Percentiles rank a stretch among this genome's conserved stretches.
Conservation (phyloP, 1,140 invertebrate species). For the Leptopilina boulardi region DNA sequence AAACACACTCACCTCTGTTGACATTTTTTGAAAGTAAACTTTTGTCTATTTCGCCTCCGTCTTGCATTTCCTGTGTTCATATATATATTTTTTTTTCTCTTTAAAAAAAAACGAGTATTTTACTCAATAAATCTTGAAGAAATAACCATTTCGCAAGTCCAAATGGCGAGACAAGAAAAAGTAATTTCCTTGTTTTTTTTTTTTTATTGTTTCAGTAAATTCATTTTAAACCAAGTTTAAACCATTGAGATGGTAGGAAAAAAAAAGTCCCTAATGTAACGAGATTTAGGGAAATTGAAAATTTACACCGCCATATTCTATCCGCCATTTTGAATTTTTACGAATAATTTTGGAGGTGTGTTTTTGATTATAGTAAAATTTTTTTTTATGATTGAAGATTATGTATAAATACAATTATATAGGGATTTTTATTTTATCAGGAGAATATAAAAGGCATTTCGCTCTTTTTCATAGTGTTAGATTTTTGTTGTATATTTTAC, state of each 20-base stretch:
- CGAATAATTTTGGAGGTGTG: not conserved
- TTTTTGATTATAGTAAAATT: constrained; percentile 16
- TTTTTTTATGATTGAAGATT: not conserved
- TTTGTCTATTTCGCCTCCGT: not conserved
- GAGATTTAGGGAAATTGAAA: too few relatives aligned
- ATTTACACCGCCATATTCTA: too few relatives aligned
- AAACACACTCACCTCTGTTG: not conserved
- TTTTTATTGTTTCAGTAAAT: not conserved
- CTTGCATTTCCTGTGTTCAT: not conserved
- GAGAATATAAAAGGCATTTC: not conserved
- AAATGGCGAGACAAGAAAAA: not conserved
- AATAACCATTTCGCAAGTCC: not conserved
- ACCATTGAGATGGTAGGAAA: too few relatives aligned
- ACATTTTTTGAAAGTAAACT: constrained; percentile 12
- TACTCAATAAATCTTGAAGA: not conserved
- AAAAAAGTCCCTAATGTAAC: too few relatives aligned
- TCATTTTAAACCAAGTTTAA: not conserved
- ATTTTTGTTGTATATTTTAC: not conserved
- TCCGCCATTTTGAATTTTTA: too few relatives aligned
- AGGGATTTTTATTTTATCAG: not conserved
- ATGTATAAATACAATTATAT: not conserved
- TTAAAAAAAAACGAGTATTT: not conserved
- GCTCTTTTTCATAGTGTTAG: not conserved
- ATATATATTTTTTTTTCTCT: not conserved
- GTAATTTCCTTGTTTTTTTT: too few relatives aligned